phyloP scores from a whole-genome alignment of 2,113 vertebrate genomes.

The Oncorhynchus tshawytscha region DNA sequence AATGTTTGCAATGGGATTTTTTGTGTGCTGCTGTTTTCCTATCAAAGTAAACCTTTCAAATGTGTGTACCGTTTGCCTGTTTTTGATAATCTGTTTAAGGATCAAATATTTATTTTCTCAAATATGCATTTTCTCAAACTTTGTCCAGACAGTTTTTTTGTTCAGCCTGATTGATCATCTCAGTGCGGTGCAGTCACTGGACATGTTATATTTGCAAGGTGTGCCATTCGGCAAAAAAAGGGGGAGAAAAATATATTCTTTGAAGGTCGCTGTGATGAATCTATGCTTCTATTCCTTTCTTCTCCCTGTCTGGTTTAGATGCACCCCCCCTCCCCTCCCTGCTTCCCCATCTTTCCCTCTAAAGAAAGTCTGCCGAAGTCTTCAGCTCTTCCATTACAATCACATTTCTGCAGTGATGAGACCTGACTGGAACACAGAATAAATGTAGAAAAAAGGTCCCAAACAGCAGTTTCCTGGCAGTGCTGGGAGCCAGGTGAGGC shows the following conservation, averaged over 20 bases:
- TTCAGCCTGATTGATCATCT: not conserved
- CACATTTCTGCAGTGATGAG: conserved; percentile 55
- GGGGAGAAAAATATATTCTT: not conserved
- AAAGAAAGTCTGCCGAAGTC: conserved; percentile 20
- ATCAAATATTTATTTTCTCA: not conserved
- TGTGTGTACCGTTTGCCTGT: not conserved
- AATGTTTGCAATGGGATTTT: conserved; percentile 1
- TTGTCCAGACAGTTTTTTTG: not conserved
- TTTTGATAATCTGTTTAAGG: not conserved
- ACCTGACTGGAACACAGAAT: conserved; percentile 61
- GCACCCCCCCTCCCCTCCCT: not conserved
- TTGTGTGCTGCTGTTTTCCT: not conserved
- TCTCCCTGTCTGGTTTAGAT: conserved; percentile 4
- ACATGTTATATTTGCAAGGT: not conserved
- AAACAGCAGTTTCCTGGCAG: conserved; percentile 68
- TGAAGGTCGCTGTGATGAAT: conserved; percentile 33
- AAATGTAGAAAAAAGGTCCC: conserved; percentile 54
- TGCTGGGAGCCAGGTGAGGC: conserved; percentile 61
- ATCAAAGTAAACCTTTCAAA: not conserved
- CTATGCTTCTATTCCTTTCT: conserved; percentile 9
- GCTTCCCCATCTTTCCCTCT: not conserved
- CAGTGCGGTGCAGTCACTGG: not conserved
- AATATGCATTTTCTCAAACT: not conserved
- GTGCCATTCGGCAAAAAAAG: not conserved
- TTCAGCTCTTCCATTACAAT: conserved; percentile 47